phyloP scores from a whole-genome alignment of 2,113 vertebrate genomes.

The Tenrec ecaudatus region DNA sequence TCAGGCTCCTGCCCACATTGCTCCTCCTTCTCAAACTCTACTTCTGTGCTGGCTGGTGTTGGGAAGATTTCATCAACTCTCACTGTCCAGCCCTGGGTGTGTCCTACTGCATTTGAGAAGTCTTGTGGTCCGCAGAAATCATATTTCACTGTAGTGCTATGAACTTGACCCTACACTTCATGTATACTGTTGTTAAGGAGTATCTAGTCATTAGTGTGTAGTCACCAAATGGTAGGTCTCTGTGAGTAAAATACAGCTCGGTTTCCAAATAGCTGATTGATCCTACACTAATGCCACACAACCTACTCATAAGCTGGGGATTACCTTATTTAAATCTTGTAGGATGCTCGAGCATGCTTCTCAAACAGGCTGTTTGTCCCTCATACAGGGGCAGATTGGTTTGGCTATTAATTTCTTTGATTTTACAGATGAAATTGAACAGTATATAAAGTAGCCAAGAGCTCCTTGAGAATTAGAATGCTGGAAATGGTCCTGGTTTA shows the following conservation, averaged over 20 bases:
- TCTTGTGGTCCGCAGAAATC: neutral
- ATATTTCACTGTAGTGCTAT: neutral
- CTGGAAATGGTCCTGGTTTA: neutral
- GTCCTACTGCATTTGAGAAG: neutral
- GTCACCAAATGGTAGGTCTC: neutral
- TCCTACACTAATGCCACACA: neutral
- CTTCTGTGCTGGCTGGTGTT: too few relatives aligned
- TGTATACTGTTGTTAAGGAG: neutral
- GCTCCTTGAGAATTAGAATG: conserved; percentile 8
- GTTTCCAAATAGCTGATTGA: neutral
- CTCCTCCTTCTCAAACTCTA: neutral
- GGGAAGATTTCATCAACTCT: neutral
- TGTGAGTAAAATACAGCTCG: neutral
- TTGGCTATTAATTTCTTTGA: neutral
- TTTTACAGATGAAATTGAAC: neutral
- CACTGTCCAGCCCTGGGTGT: neutral
- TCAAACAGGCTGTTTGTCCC: neutral
- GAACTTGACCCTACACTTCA: neutral
- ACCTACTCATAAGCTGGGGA: neutral
- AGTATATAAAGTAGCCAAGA: neutral
- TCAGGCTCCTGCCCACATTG: too few relatives aligned
- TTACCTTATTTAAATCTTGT: neutral
- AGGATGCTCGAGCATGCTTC: neutral
- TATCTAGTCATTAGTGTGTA: neutral
- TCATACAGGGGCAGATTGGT: neutral